Evolutionary conservation across 2,113 vertebrate species (phyloP), one percentile per base, ranked within the genome.

Genomic region (human (Homo sapiens)): DNA sequence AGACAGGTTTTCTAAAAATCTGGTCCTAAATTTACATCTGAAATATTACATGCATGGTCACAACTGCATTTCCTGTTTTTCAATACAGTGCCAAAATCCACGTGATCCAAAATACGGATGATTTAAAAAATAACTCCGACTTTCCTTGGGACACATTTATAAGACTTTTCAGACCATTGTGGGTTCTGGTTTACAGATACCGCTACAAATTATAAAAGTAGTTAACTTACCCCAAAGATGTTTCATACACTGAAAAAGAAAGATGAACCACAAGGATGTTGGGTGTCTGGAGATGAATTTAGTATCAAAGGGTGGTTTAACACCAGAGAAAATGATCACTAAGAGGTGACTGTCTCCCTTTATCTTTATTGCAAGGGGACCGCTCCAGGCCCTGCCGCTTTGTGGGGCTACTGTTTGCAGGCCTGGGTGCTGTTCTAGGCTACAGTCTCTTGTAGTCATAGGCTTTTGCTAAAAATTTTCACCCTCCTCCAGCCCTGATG

Each of bases 181-280:
- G 52, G 68, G 52, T 75, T 96, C 32, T 43, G 45, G 1, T 66
- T 80, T 66, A 88, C 25, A 68, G 64, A 80, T 59, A 79, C 3
- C 64, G 40, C 40, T 55, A 92, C 20, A 86, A 68, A 85, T 92
- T 27, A 83, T 52, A 59, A 93, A 94, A 84, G 70, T 48, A 94
- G 12, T 75, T 92, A 85, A 82, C 13, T 78, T 93, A 91, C 48
- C 32, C 30, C 32, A n/a, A 81, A 92, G 43, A 70, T 27, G 57
- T 70, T 90, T 50, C 45, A 43, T 68, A 27, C 9, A 38, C 78
- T 79, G 23, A 68, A 38, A 88, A 38, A 79, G 59, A 55, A 38
- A 82, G 40, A 81, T 30, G 43, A 85, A 68, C 30, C 72, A 84
- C 7, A 43, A 55, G 52, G 45, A 59, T 16, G n/a, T 27, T 52